These are phyloP conservation scores for Amitus sp. DNA, from an alignment of 2,888 invertebrate genomes.

Conservation along the genomic window DNA sequence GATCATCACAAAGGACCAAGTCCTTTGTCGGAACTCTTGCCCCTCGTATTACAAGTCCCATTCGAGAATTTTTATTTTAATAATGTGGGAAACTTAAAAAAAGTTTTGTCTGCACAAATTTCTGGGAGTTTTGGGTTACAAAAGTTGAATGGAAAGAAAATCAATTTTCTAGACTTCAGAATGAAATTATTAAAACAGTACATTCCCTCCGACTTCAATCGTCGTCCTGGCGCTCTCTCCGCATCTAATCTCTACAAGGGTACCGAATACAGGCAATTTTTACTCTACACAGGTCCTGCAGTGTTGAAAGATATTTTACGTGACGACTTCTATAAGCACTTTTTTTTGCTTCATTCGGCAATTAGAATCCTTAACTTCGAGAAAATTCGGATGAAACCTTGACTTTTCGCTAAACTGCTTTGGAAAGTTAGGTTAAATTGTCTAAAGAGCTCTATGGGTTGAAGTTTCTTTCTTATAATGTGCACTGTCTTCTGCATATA, in stretches of 20 bases:
- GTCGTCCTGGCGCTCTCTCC: slow-evolving; percentile 35
- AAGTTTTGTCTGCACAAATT: slow-evolving; percentile 18
- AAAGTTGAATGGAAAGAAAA: slow-evolving; percentile 16
- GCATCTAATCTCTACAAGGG: slow-evolving; percentile 38
- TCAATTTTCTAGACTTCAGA: slow-evolving; percentile 16
- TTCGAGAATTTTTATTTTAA: slow-evolving; percentile 27
- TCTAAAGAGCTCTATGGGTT: slow-evolving; percentile 6
- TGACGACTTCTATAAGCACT: slow-evolving; percentile 21
- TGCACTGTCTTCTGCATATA: slow-evolving; percentile 14
- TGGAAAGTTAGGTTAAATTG: slow-evolving; percentile 1
- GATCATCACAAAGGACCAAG: slow-evolving; percentile 23
- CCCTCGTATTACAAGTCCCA: slow-evolving; percentile 16
- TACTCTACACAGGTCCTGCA: slow-evolving; percentile 42
- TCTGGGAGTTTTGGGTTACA: slow-evolving; percentile 11
- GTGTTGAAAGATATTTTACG: slow-evolving; percentile 26
- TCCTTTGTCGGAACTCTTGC: slow-evolving; percentile 13
- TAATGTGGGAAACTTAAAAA: slow-evolving; percentile 17
- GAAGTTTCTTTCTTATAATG: slow-evolving; percentile 13
- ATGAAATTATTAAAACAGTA: slow-evolving; percentile 17
- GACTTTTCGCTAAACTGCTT: slow-evolving; percentile 6
- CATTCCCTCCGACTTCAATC: slow-evolving; percentile 43
- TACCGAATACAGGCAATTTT: slow-evolving; percentile 42
- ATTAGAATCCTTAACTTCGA: background rate
- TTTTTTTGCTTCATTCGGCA: slow-evolving; percentile 18
- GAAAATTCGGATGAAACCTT: background rate